These are phyloP conservation scores for Matsumyia berberina DNA, from an alignment of 2,888 invertebrate species.

Conservation along the genomic window DNA sequence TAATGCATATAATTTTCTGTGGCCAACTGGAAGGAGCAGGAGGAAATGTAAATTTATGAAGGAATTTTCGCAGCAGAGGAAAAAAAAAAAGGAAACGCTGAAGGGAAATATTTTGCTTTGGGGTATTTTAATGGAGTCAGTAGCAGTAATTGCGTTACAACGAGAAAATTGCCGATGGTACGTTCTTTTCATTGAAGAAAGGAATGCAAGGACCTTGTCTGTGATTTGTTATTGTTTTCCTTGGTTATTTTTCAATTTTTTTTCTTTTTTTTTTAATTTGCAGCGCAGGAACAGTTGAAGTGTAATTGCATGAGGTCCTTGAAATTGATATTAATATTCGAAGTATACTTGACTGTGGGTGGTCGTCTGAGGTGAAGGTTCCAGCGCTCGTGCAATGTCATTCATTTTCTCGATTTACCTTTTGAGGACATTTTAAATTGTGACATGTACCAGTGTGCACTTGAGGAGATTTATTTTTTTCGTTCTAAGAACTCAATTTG, in stretches of 20 bases:
- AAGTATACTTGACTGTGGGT: neutral
- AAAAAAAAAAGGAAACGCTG: conserved; percentile 47
- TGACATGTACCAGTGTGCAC: too few relatives aligned
- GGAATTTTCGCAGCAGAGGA: conserved; percentile 42
- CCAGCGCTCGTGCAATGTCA: neutral
- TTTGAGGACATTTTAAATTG: too few relatives aligned
- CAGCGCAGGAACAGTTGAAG: neutral
- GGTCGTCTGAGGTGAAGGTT: neutral
- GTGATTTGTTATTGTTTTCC: conserved; percentile 55
- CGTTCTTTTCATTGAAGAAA: conserved; percentile 42
- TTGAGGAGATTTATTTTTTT: too few relatives aligned
- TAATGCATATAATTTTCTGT: conserved; percentile 67
- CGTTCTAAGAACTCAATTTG: too few relatives aligned
- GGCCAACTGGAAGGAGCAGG: conserved; percentile 5
- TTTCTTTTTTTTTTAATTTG: conserved; percentile 11
- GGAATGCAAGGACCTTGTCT: conserved; percentile 42
- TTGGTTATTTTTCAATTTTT: conserved; percentile 17
- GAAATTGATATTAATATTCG: conserved; percentile 56
- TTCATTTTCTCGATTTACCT: neutral
- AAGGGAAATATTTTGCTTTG: conserved; percentile 67
- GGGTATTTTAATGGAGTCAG: conserved; percentile 73
- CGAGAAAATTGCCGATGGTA: conserved; percentile 59
- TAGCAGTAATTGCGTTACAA: conserved; percentile 70
- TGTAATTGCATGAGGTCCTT: conserved; percentile 48
- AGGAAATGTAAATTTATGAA: conserved; percentile 68